Base-by-base conservation (phyloP, 92 coral and sea anemone species). In the Bergia puertoricense region DNA sequence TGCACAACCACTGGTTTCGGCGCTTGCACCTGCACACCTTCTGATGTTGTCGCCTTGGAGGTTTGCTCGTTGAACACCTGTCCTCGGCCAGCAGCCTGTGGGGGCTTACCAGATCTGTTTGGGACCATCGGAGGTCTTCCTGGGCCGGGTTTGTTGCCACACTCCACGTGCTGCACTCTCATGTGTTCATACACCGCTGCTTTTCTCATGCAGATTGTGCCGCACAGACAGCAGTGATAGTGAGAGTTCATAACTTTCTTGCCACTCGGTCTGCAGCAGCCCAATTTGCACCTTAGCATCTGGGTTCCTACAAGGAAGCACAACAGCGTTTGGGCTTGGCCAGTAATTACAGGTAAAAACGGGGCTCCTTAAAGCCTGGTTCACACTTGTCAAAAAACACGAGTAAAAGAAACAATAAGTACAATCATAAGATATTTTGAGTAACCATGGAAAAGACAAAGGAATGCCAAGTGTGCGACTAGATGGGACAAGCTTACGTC, bases 201-300 rank as follows among this genome's bases (percentile, higher is more conserved):
- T 74, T 95, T 95, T 66, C 98, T 92, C 73, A 95, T 93, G 86
- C 98, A 95, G 78, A 95, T 95, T 54, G 92, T 87, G 18, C 98
- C 98, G 81, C 98, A 95, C 82, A 95, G 77, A 86, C 96, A 95
- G 87, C 98, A 95, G 85, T 95, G 98, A 59, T 95, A 95, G 74
- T 95, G 98, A 3, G 98, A 95, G 87, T 95, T 95, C 45, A 93
- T 81, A 69, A 95, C 95, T 57, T 94, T 90, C 85, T 91, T 95
- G 15, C 98, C 98, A 66, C 89, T 93, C 0, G 98, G 94, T 15
- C 98, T 92, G 40, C 92, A 88, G 93, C 98, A 95, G 1, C 98
- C 98, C 77, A 95, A 92, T 48, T 95, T 95, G 86, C 98, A 95
- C 77, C 98, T 89, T 45, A 95, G 81, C 98, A 95, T 95, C 69